These are phyloP conservation scores for Dromas ardeola DNA, from an alignment of 2,113 vertebrate species.

Conservation along the genomic window DNA sequence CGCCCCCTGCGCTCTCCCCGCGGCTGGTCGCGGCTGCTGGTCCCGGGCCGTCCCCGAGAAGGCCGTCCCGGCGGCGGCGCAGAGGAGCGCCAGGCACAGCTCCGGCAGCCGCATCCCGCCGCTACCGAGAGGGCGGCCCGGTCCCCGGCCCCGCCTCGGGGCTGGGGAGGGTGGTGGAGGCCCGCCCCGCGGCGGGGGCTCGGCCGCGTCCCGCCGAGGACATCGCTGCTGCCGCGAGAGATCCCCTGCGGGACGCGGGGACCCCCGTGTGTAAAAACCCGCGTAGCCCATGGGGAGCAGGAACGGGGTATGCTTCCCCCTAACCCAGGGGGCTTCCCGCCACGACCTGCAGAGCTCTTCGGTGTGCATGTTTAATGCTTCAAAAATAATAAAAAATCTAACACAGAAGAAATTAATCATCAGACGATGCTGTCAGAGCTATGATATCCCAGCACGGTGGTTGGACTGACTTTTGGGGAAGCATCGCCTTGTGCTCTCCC, in stretches of 20 bases:
- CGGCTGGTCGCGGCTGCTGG: not conserved
- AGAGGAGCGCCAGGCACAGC: not conserved
- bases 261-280: not conserved
- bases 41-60: not conserved
- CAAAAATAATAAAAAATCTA: fast-evolving
- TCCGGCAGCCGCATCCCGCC: not conserved
- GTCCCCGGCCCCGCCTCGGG: not conserved
- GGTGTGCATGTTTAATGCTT: too few relatives aligned
- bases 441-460: fast-evolving
- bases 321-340: not conserved
- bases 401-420: not conserved
- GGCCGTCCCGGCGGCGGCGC: not conserved
- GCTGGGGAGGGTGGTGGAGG: not conserved
- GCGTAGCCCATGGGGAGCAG: not conserved
- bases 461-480: fast-evolving
- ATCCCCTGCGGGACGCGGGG: not conserved
- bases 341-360: too few relatives aligned
- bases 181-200: not conserved
- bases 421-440: not conserved
- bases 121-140: not conserved
- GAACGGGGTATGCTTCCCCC: too few relatives aligned
- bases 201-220: too few relatives aligned
- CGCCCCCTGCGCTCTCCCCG: not conserved
- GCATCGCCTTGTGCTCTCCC: fast-evolving
- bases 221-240: too few relatives aligned